Conservation (phyloP, 2,888 invertebrate species). For the Pristionchus mayeri region DNA sequence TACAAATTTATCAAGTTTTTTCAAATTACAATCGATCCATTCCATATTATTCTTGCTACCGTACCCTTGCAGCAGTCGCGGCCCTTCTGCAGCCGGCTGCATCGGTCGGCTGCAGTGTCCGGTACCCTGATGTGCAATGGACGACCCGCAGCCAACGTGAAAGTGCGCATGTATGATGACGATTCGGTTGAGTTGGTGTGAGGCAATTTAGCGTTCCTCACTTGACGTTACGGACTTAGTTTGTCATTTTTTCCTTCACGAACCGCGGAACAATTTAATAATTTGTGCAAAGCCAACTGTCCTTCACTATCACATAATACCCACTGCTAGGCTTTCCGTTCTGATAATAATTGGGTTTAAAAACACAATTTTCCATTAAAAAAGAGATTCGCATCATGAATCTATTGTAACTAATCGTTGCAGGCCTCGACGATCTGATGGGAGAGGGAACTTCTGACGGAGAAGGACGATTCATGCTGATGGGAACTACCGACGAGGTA, state of each 20-base stretch:
- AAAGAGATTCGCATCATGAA: neutral
- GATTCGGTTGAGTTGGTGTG: neutral
- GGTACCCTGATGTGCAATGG: slow-evolving; percentile 24
- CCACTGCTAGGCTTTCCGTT: neutral
- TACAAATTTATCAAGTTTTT: too few relatives aligned
- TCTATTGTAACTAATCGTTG: neutral
- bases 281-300: neutral
- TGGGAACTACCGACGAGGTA: slow-evolving; percentile 38
- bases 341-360: neutral
- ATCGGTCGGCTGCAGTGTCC: neutral
- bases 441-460: neutral
- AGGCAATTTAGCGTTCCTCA: too few relatives aligned
- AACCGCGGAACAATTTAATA: neutral
- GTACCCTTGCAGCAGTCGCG: too few relatives aligned
- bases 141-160: neutral
- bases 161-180: slow-evolving; percentile 20
- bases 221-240: neutral
- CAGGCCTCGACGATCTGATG: slow-evolving; percentile 41
- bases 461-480: neutral
- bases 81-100: too few relatives aligned
- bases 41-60: too few relatives aligned
- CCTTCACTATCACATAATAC: neutral
- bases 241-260: neutral
- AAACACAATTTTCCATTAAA: neutral
- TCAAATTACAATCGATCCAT: too few relatives aligned